Base-by-base conservation (phyloP, 2,888 invertebrate genomes). In the Teleiodes luculella region DNA sequence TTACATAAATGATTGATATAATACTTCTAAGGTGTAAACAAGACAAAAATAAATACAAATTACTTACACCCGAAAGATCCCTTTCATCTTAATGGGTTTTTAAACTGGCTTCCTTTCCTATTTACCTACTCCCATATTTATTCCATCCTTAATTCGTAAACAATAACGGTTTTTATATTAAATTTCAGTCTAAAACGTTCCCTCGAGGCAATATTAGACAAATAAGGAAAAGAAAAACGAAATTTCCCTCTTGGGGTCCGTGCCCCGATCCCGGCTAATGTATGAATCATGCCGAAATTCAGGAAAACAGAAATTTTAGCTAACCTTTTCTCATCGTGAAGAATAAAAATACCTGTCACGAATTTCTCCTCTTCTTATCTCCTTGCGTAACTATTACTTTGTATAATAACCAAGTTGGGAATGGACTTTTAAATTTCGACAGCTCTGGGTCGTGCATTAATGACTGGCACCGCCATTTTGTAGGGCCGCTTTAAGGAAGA, bases 391-490 rank as follows among this genome's bases (percentile, higher is more conserved):
- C 62, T 63, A 66, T 66, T 62, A 68, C 63, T 64, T 67, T 57
- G 61, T 58, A 62, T 67, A 74, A 76, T 77, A 78, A 78, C 76
- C 63, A 78, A 80, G 76, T 80, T 78, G 67, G 64, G 73, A 82
- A 76, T 78, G 72, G 75, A 80, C 74, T 81, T 86, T 85, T 76
- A 81, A 85, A 82, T 83, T 85, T 77, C 70, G 74, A 69, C 67
- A 71, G 59, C 74, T 78, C 71, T 78, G 74, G 76, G 76, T 74
- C 70, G 68, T 76, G 73, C 82, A 74, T 83, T 86, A 86, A 86
- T 79, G 84, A 80, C 78, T 74, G 70, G 67, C 63, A 80, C 76
- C 80, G 82, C 82, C 83, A 80, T 85, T 84, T 83, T 79, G 78
- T 72, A 78, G 76, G 81, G 82, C 75, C 75, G 79, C 77, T 82